Evolutionary conservation across 2,113 vertebrate genomes (phyloP), one percentile per base, ranked within the genome.

Genomic region (Mystacornis crossleyi): DNA sequence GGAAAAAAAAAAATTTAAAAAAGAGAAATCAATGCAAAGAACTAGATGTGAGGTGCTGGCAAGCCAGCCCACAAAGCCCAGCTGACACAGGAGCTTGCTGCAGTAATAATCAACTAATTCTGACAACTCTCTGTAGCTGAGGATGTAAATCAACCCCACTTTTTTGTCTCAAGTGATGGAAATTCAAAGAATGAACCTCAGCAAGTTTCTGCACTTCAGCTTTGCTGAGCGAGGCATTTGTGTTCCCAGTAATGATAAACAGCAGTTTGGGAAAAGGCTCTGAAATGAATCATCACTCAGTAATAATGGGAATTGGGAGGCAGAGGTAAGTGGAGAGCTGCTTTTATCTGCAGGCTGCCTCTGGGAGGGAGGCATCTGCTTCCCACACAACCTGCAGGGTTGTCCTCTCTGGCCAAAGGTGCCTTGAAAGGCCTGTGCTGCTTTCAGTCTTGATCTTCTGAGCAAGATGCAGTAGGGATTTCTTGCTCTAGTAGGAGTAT

Each of bases 131-230:
- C 43, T 61, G 33, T 72, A 58, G 81, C 78, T 40, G 81, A 73
- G 67, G 67, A 45, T 93, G 74, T 87, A 94, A 91, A 95, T 93
- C 87, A 95, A 62, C 58, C 71, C 70, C 19, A 25, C 33, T 50
- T 95, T 67, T 90, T 93, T 83, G 85, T 87, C 79, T 93, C 42
- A 51, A 92, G 74, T 86, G 40, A 69, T 86, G 81, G 74, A 73
- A 94, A 94, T 90, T 4, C 36, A 80, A 92, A 88, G 93, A 80
- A 70, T 47, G 78, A 93, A 36, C 33, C 62, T 93, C 95, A 92
- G 79, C 92, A 93, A 88, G 51, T 93, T 97, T 96, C 34, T 93
- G 34, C 50, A 26, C 51, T 79, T 77, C 0, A 77, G 74, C 67
- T 91, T 73, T 83, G 93, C 95, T 90, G 71, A 89, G 78, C 5